These are phyloP conservation scores for Tadarida brasiliensis DNA, from an alignment of 2,797 vertebrate genomes.

Conservation along the genomic window DNA sequence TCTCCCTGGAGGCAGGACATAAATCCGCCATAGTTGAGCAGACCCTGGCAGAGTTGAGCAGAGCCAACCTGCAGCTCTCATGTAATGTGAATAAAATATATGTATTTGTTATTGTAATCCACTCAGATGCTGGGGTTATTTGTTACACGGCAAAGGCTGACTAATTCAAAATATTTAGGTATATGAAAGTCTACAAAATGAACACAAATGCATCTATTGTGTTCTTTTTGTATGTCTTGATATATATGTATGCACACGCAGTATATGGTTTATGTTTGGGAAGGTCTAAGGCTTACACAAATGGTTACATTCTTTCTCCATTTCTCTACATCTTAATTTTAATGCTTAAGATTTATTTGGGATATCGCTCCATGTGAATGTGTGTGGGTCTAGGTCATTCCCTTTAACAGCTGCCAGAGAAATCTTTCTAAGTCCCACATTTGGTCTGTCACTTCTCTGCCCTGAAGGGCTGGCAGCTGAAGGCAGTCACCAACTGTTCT, in stretches of 20 bases:
- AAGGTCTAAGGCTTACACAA: background rate
- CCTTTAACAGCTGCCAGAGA: background rate
- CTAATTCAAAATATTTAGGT: background rate
- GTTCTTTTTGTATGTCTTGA: background rate
- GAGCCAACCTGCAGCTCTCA: background rate
- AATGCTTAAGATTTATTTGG: background rate
- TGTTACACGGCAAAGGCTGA: background rate
- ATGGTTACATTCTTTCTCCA: background rate
- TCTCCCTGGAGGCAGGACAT: background rate
- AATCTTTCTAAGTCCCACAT: background rate
- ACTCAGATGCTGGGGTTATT: background rate
- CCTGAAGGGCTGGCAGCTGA: background rate
- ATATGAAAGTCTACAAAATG: background rate
- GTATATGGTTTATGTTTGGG: background rate
- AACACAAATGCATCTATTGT: background rate
- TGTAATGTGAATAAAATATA: background rate
- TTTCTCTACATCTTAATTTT: conserved; percentile 12
- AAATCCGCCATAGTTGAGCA: background rate
- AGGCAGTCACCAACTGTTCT: no score
- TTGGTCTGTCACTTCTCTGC: background rate
- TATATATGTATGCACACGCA: background rate
- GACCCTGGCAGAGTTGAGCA: background rate
- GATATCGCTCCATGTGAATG: background rate
- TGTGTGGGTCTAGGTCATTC: background rate
- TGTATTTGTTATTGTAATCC: background rate